Conservation (phyloP, 1,140 invertebrate genomes). For the Homarus americanus region DNA sequence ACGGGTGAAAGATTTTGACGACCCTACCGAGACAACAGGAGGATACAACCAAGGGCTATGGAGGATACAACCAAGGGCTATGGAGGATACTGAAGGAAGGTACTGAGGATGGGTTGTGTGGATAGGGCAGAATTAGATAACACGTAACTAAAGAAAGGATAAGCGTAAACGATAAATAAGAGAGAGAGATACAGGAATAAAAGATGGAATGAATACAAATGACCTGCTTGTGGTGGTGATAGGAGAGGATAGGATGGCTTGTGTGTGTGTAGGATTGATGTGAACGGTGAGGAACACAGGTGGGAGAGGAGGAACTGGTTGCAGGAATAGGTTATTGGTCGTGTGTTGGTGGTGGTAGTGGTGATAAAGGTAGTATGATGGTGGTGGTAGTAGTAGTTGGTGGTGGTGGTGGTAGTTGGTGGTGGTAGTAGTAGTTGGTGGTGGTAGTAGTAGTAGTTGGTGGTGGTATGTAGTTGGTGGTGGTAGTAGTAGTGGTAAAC, state of each 20-base stretch:
- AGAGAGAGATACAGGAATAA: neutral
- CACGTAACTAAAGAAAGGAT: neutral
- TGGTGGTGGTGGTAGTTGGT: no score
- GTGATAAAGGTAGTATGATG: no score
- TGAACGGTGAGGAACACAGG: neutral
- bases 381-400: no score
- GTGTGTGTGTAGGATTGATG: neutral
- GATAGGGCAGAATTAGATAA: neutral
- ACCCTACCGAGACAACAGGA: no score
- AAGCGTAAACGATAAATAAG: neutral
- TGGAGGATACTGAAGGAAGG: neutral
- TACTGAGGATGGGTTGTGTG: neutral
- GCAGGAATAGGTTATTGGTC: neutral
- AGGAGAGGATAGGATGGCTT: neutral
- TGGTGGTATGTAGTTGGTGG: no score
- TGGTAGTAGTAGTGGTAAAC: no score
- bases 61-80: neutral
- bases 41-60: neutral
- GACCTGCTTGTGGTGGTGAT: no score
- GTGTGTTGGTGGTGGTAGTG: no score
- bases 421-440: no score
- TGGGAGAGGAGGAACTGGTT: neutral
- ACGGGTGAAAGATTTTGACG: no score
- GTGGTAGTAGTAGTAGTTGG: no score
- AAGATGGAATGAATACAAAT: neutral